These are phyloP conservation scores for Arrhamphus sclerolepis DNA, from an alignment of 2,797 vertebrate species.

Conservation along the genomic window DNA sequence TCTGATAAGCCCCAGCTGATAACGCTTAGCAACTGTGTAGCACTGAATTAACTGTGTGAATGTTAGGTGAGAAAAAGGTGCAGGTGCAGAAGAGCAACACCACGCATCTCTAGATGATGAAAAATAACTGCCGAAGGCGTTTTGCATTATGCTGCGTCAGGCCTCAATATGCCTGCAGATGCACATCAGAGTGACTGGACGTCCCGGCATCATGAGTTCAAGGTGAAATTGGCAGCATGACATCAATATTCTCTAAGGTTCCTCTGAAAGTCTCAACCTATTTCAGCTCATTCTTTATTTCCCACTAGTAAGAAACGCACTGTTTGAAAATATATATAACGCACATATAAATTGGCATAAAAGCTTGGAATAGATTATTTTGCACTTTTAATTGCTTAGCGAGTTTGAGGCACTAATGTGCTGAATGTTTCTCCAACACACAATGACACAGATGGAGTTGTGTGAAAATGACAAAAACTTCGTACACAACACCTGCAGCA, in stretches of 20 bases:
- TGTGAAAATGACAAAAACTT: no score
- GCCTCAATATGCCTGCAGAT: slow-evolving; percentile 25
- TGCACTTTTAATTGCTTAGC: no score
- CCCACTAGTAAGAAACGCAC: not conserved
- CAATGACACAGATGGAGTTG: no score
- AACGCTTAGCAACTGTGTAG: not conserved
- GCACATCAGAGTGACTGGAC: not conserved
- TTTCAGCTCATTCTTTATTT: not conserved
- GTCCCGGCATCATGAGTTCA: slow-evolving; percentile 13
- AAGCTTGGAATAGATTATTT: no score
- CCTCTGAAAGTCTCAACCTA: not conserved
- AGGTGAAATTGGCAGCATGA: slow-evolving; percentile 32
- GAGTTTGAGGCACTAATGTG: no score
- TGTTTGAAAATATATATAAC: no score
- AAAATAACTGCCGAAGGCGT: slow-evolving; percentile 22
- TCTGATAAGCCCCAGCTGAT: slow-evolving; percentile 11
- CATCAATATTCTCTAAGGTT: slow-evolving; percentile 14
- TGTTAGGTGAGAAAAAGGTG: not conserved
- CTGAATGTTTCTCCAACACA: no score
- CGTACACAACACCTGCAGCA: no score
- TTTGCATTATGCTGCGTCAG: slow-evolving; percentile 41
- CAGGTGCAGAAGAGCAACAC: slow-evolving; percentile 1
- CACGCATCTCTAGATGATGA: slow-evolving; percentile 18
- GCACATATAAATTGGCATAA: no score
- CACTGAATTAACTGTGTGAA: not conserved